Percentiles rank a stretch among this genome's conserved stretches.
Evolutionary conservation across 1,140 invertebrate species (phyloP).

Genomic region (Euglossa dilemma): DNA sequence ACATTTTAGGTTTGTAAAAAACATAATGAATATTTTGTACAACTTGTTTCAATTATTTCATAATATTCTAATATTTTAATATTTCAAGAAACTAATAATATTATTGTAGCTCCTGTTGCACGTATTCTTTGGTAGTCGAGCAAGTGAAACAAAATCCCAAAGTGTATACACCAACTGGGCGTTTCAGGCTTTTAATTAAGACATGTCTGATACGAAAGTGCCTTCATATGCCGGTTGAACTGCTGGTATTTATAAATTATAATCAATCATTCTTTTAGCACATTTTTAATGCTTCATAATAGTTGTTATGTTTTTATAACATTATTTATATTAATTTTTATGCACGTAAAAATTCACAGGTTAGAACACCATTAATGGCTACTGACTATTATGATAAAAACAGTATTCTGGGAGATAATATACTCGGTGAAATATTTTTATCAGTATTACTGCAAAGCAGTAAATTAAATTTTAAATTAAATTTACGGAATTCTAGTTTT

Average conservation of each 20-base stretch:
- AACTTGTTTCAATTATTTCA: background rate
- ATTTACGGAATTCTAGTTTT: slow-evolving; percentile 83
- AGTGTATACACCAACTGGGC: slow-evolving; percentile 81
- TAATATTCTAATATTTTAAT: background rate
- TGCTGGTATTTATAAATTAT: slow-evolving; percentile 76
- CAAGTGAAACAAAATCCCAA: slow-evolving; percentile 77
- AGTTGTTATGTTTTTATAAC: background rate
- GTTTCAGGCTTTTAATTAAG: slow-evolving; percentile 83
- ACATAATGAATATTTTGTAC: background rate
- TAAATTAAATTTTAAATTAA: slow-evolving; percentile 83
- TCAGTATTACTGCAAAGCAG: slow-evolving; percentile 84
- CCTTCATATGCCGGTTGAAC: slow-evolving; percentile 83
- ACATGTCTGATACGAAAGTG: slow-evolving; percentile 83
- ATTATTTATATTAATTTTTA: no score
- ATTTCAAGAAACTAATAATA: slow-evolving; percentile 10
- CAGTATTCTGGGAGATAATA: slow-evolving; percentile 84
- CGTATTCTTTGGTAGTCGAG: slow-evolving; percentile 79
- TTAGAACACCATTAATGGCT: slow-evolving; percentile 71
- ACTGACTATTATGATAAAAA: slow-evolving; percentile 72
- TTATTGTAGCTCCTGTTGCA: slow-evolving; percentile 72
- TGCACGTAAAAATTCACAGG: slow-evolving; percentile 51
- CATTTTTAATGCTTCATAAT: slow-evolving; percentile 10
- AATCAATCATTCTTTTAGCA: no score
- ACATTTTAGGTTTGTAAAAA: slow-evolving; percentile 67
- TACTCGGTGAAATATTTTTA: slow-evolving; percentile 84